phyloP scores from a whole-genome alignment of 2,113 vertebrate genomes.

The Apistogramma diplotaenia region DNA sequence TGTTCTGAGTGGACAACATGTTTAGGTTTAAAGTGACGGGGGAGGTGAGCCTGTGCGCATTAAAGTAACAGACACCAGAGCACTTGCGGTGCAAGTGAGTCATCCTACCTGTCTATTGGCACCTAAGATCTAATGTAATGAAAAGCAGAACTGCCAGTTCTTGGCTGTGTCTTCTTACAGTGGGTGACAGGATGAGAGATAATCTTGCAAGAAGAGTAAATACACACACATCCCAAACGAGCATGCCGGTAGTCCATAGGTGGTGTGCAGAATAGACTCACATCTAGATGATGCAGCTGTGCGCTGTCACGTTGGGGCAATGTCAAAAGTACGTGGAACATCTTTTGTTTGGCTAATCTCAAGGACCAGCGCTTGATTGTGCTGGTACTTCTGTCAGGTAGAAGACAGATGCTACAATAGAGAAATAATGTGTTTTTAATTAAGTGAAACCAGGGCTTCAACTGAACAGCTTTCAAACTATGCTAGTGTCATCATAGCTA shows the following conservation, averaged over 20 bases:
- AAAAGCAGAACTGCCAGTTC: constrained; percentile 54
- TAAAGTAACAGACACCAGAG: constrained; percentile 19
- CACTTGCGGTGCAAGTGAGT: constrained; percentile 28
- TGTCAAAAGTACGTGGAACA: background rate
- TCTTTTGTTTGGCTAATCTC: background rate
- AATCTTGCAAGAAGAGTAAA: constrained; percentile 10
- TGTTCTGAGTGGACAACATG: constrained; percentile 26
- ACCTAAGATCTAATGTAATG: constrained; percentile 2
- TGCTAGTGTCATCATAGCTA: background rate
- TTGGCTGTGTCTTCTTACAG: constrained; percentile 16
- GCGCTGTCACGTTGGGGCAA: background rate
- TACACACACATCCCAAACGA: background rate
- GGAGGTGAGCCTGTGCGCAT: background rate
- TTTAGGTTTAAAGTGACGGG: background rate
- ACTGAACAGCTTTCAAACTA: background rate
- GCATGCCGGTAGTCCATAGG: background rate
- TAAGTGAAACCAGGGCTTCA: background rate
- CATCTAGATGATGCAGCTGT: background rate
- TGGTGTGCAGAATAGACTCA: background rate
- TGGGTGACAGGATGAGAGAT: constrained; percentile 2
- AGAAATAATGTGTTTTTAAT: background rate
- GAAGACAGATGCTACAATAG: background rate
- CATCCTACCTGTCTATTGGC: constrained; percentile 36
- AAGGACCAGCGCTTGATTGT: background rate
- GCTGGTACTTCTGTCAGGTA: background rate